Conservation (phyloP, 2,888 invertebrate species). For the Brassicogethes aeneus region DNA sequence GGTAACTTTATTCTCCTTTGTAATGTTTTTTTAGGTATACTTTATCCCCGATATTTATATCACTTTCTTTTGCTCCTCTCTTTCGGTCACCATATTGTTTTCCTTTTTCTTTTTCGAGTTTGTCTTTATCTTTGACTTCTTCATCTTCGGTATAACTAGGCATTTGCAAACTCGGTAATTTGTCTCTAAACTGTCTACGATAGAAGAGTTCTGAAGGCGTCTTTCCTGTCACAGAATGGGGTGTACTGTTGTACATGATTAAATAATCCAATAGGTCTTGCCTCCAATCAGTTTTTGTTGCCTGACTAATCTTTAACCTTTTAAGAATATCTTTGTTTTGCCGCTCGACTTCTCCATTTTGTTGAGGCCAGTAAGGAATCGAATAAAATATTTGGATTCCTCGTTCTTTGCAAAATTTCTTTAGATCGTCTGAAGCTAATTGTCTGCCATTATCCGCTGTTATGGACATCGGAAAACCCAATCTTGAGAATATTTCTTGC, state of each 20-base stretch:
- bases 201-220: constrained; percentile 12
- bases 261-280: constrained; percentile 9
- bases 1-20: constrained; percentile 4
- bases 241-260: constrained; percentile 15
- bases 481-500: constrained; percentile 8
- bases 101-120: too few relatives aligned
- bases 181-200: constrained; percentile 10
- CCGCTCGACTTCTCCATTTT: too few relatives aligned
- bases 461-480: constrained; percentile 15
- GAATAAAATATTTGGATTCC: constrained; percentile 14
- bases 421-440: constrained; percentile 13
- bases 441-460: constrained; percentile 20
- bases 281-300: constrained; percentile 6
- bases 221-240: constrained; percentile 7
- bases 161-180: constrained; percentile 10
- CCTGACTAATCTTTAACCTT: constrained; percentile 6
- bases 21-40: constrained; percentile 11
- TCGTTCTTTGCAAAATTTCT: constrained; percentile 14
- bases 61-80: not conserved
- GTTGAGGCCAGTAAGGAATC: constrained; percentile 13
- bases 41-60: constrained; percentile 6
- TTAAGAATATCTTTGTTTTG: too few relatives aligned
- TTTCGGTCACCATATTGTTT: constrained; percentile 10
- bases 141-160: constrained; percentile 6
- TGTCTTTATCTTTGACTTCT: too few relatives aligned